Percentiles rank a stretch among this genome's conserved stretches.
These are phyloP conservation scores for Mimumesa dahlbomi DNA, from an alignment of 2,888 invertebrate genomes.

Conservation along the genomic window DNA sequence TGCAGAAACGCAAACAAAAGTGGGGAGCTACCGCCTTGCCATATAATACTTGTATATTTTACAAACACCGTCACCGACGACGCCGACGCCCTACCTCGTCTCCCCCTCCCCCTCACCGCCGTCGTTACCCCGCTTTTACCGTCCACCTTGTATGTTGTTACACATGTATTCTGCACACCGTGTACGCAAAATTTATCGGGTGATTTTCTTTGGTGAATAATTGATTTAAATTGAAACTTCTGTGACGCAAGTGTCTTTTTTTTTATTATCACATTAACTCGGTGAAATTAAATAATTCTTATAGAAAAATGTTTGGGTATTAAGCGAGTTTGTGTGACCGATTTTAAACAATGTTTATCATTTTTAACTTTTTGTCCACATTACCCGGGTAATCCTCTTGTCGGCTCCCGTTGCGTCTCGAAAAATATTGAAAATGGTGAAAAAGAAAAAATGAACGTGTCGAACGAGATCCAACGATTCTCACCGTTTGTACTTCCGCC, in stretches of 20 bases:
- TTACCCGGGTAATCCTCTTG: constrained; percentile 17
- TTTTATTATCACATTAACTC: too few relatives aligned
- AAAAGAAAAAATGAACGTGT: not conserved
- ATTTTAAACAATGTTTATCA: constrained; percentile 68
- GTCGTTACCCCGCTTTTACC: too few relatives aligned
- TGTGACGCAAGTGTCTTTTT: too few relatives aligned
- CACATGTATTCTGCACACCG: too few relatives aligned
- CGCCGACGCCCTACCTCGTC: constrained; percentile 12
- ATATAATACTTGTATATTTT: constrained; percentile 71
- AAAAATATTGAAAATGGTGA: not conserved
- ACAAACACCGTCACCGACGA: constrained; percentile 56
- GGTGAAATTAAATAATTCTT: too few relatives aligned
- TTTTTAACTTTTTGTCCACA: constrained; percentile 52
- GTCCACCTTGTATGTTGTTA: too few relatives aligned
- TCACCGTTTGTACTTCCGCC: constrained; percentile 6
- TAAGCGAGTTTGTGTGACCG: not conserved
- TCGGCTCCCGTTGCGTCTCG: not conserved
- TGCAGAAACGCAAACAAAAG: constrained; percentile 74
- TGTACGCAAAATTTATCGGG: too few relatives aligned
- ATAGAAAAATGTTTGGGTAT: not conserved
- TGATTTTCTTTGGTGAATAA: too few relatives aligned
- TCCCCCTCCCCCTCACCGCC: not conserved
- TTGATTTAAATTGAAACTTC: too few relatives aligned
- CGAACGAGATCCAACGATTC: not conserved
- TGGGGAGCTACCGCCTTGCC: constrained; percentile 62